phyloP scores from a whole-genome alignment of 2,113 vertebrate genomes.

The Bungarus multicinctus region DNA sequence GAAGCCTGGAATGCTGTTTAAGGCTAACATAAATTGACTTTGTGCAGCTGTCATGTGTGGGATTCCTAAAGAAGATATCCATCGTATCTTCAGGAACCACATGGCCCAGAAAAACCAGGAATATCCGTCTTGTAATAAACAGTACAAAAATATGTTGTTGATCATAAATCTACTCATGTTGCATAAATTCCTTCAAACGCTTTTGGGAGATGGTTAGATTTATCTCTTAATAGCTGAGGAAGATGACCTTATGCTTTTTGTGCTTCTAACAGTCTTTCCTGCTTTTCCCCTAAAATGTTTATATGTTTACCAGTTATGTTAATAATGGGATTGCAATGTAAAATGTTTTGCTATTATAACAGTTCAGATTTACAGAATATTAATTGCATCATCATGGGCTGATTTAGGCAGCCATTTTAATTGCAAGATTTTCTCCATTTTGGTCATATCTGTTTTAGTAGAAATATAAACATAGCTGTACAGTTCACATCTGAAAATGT shows the following conservation, averaged over 20 bases:
- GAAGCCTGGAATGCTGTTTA: constrained; percentile 26
- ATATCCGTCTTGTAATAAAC: neutral
- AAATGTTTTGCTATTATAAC: neutral
- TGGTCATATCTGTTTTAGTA: neutral
- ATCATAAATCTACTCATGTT: neutral
- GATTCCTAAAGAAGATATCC: constrained; percentile 29
- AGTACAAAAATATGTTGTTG: neutral
- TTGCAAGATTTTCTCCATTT: neutral
- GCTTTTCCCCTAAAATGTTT: neutral
- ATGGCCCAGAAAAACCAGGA: constrained; percentile 10
- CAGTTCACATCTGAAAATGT: neutral
- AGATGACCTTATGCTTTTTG: neutral
- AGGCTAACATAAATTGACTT: constrained; percentile 28
- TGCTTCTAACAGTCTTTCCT: neutral
- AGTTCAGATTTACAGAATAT: neutral
- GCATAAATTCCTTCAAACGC: neutral
- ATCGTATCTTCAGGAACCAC: constrained; percentile 24
- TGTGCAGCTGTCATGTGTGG: constrained; percentile 49
- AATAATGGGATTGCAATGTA: neutral
- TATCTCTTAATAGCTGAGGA: neutral
- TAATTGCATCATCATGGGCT: neutral
- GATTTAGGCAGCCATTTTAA: neutral
- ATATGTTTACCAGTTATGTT: neutral
- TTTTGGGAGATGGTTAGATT: neutral
- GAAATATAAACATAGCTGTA: neutral